These are phyloP conservation scores for Aplidium turbinatum DNA, from an alignment of 23 tunicate species.

Conservation along the genomic window DNA sequence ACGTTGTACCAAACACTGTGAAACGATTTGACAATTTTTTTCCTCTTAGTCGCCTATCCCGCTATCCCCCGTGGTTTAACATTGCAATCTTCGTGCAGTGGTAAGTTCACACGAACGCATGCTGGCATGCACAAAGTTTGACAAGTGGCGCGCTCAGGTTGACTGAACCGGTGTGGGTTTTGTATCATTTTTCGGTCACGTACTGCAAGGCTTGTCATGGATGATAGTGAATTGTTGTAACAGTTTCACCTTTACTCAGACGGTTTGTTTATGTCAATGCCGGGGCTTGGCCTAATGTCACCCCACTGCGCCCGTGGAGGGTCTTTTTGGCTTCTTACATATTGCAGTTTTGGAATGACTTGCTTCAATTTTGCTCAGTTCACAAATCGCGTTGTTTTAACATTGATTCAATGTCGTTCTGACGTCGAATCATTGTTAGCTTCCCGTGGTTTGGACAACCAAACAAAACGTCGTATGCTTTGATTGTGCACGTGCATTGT, in stretches of 20 bases:
- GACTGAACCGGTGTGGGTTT: slow-evolving; percentile 43
- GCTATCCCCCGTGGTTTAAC: slow-evolving; percentile 58
- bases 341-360: slow-evolving; percentile 21
- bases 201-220: slow-evolving; percentile 4
- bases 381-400: no score
- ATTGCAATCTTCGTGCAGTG: background rate
- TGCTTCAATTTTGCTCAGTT: background rate
- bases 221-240: slow-evolving; percentile 5
- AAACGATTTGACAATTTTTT: background rate
- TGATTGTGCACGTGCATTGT: slow-evolving; percentile 17
- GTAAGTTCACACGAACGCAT: slow-evolving; percentile 83
- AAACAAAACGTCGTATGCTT: slow-evolving; percentile 20
- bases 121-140: slow-evolving; percentile 86
- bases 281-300: no score
- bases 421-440: no score
- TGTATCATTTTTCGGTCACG: slow-evolving; percentile 17
- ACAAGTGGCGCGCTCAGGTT: slow-evolving; percentile 27
- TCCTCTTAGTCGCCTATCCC: slow-evolving; percentile 49
- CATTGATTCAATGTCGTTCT: no score
- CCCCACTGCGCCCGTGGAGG: background rate
- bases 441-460: no score
- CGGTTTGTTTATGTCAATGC: no score
- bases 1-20: background rate
- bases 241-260: background rate
- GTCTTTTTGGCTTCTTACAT: background rate